Conservation (phyloP, 2,888 invertebrate species). For the Conistra vaccinii region DNA sequence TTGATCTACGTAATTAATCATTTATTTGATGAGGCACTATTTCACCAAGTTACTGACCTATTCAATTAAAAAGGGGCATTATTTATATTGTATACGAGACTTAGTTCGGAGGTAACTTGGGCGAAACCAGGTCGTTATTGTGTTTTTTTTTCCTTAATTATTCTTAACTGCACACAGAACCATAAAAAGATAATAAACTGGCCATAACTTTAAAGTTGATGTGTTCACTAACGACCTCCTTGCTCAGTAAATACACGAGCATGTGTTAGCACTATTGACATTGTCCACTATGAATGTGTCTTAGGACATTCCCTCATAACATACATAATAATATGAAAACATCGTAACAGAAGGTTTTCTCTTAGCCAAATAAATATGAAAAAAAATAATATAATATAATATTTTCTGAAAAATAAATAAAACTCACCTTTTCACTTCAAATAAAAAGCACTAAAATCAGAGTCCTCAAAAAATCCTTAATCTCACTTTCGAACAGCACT, state of each 20-base stretch:
- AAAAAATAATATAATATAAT: not conserved
- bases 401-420: not conserved
- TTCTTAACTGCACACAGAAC: too few species aligned
- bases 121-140: too few species aligned
- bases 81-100: too few species aligned
- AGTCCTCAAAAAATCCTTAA: slow-evolving; percentile 2
- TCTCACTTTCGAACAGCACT: slow-evolving; percentile 32
- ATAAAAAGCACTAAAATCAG: not conserved
- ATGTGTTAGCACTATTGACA: slow-evolving; percentile 14
- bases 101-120: too few species aligned
- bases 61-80: too few species aligned
- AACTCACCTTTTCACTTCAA: slow-evolving; percentile 23
- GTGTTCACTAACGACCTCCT: not conserved
- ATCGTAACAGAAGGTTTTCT: not conserved
- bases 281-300: slow-evolving; percentile 16
- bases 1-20: too few species aligned
- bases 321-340: too few species aligned
- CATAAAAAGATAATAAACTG: slow-evolving; percentile 1
- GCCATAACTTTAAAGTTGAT: slow-evolving; percentile 9
- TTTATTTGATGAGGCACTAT: too few species aligned
- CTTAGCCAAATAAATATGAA: not conserved
- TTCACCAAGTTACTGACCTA: too few species aligned
- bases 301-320: not conserved
- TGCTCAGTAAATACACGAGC: not conserved
- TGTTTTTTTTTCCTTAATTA: too few species aligned